Conservation (phyloP, 2,797 vertebrate genomes). For the Adrianichthys oophorus region DNA sequence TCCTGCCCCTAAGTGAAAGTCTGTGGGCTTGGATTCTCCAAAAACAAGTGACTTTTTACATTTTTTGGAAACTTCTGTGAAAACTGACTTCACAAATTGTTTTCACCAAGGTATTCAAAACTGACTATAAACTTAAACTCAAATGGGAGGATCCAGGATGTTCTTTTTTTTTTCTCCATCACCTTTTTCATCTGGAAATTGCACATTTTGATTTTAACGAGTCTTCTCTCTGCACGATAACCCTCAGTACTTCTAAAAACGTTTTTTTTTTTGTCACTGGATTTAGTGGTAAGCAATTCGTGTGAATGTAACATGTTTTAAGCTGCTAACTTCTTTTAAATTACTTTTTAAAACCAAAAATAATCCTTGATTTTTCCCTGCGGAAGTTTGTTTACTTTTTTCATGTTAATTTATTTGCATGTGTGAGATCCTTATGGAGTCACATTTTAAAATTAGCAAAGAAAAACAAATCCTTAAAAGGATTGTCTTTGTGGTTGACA, state of each 20-base stretch:
- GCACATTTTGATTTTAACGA: constrained; percentile 41
- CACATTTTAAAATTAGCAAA: constrained; percentile 41
- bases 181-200: constrained; percentile 36
- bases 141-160: constrained; percentile 30
- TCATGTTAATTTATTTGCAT: constrained; percentile 80
- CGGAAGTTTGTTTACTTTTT: constrained; percentile 64
- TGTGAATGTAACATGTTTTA: constrained; percentile 63
- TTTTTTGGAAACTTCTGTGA: no score
- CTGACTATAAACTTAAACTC: constrained; percentile 5
- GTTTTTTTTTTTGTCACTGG: constrained; percentile 33
- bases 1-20: constrained; percentile 66
- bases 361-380: constrained; percentile 14
- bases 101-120: no score
- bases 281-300: constrained; percentile 41
- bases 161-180: constrained; percentile 43
- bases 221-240: constrained; percentile 45
- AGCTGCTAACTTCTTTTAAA: constrained; percentile 67
- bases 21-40: background rate
- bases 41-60: background rate
- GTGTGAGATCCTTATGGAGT: constrained; percentile 45
- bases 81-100: no score
- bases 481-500: constrained; percentile 53
- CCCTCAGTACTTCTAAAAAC: constrained; percentile 22
- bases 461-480: constrained; percentile 11
- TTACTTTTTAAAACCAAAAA: constrained; percentile 62